These are phyloP conservation scores for Pachypanchax playfairii DNA, from an alignment of 2,113 vertebrate genomes.

Conservation along the genomic window DNA sequence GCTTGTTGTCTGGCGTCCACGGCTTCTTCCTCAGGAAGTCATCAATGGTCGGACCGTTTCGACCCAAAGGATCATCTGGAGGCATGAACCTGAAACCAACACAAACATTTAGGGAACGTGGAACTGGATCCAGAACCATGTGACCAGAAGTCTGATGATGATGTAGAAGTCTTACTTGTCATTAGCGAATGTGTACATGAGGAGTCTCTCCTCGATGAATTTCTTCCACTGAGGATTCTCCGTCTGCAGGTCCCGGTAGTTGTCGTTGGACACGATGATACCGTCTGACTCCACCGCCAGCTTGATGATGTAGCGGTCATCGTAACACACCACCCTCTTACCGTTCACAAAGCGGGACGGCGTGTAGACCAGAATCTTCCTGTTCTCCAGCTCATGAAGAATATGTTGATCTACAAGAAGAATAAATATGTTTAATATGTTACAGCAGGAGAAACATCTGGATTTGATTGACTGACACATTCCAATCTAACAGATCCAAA, in stretches of 20 bases:
- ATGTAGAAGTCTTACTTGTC: constrained; percentile 89
- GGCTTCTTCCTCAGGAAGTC: constrained; percentile 86
- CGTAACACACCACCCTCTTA: constrained; percentile 89
- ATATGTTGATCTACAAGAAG: constrained; percentile 84
- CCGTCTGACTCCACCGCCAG: constrained; percentile 85
- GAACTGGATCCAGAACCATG: background rate
- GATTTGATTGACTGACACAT: too few relatives aligned
- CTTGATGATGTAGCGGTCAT: constrained; percentile 90
- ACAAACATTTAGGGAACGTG: too few relatives aligned
- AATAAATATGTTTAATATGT: too few relatives aligned
- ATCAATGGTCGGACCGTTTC: constrained; percentile 85
- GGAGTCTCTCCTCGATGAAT: constrained; percentile 90
- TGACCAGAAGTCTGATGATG: too few relatives aligned
- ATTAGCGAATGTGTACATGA: constrained; percentile 93
- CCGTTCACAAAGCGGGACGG: constrained; percentile 89
- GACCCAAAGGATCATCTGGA: constrained; percentile 90
- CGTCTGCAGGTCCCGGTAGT: constrained; percentile 89
- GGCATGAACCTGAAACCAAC: constrained; percentile 88
- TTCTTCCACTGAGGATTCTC: constrained; percentile 92
- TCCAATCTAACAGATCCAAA: background rate
- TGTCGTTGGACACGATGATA: constrained; percentile 92
- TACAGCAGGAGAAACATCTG: too few relatives aligned
- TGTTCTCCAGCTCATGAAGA: constrained; percentile 84
- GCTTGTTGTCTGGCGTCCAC: constrained; percentile 77
- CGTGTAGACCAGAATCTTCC: constrained; percentile 86